phyloP scores from a whole-genome alignment of 2,888 invertebrate genomes.

The Magallana nippona region DNA sequence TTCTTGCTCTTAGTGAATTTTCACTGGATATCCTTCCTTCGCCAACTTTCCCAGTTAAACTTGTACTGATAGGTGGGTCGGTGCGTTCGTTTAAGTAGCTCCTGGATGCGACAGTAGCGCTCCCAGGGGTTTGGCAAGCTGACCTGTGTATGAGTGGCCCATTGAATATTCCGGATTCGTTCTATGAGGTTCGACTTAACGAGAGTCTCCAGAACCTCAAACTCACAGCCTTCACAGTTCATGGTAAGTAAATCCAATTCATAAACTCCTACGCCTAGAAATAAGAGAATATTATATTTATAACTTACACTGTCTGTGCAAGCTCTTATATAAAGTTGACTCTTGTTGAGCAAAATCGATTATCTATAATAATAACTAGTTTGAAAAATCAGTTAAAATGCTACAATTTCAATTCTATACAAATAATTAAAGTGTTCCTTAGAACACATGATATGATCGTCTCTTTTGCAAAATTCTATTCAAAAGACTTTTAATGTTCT shows the following conservation, averaged over 20 bases:
- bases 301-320: too few relatives aligned
- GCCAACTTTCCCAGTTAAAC: slow-evolving; percentile 60
- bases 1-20: neutral
- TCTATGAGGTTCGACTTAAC: slow-evolving; percentile 48
- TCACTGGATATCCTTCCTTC: slow-evolving; percentile 48
- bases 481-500: too few relatives aligned
- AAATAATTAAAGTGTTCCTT: neutral
- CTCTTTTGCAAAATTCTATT: neutral
- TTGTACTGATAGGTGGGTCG: slow-evolving; percentile 58
- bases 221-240: slow-evolving; percentile 63
- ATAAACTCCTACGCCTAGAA: slow-evolving; percentile 50
- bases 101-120: slow-evolving; percentile 56
- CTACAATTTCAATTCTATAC: too few relatives aligned
- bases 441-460: neutral
- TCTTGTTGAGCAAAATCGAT: too few relatives aligned
- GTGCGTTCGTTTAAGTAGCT: slow-evolving; percentile 55
- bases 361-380: too few relatives aligned
- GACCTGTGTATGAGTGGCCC: slow-evolving; percentile 53
- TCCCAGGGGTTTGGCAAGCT: slow-evolving; percentile 37
- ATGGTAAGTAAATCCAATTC: slow-evolving; percentile 56
- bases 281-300: neutral
- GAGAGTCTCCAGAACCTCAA: slow-evolving; percentile 54
- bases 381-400: too few relatives aligned
- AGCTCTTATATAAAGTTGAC: too few relatives aligned
- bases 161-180: slow-evolving; percentile 57